phyloP scores from a whole-genome alignment of 2,113 vertebrate species.

The Corythaeola cristata region DNA sequence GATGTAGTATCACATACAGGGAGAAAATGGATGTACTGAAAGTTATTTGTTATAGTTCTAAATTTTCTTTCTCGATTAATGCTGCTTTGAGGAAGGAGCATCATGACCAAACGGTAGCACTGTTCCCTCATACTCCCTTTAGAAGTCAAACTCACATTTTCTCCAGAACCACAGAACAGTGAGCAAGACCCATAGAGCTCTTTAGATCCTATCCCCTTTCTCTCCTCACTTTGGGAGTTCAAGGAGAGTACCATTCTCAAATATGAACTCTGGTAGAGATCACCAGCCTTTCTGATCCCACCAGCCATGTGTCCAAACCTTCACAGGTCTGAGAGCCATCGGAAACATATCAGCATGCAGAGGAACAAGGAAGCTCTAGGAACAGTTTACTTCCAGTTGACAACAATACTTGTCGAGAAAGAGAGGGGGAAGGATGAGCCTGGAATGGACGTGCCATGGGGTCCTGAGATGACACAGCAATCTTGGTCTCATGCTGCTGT shows the following conservation, averaged over 20 bases:
- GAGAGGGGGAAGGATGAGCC: neutral
- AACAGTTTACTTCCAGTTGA: neutral
- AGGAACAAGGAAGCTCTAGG: neutral
- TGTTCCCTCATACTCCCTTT: neutral
- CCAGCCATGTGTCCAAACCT: neutral
- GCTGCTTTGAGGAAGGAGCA: neutral
- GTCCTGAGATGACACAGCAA: constrained; percentile 7
- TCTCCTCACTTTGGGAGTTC: neutral
- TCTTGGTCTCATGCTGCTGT: neutral
- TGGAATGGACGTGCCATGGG: neutral
- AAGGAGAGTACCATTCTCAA: neutral
- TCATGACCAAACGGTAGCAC: neutral
- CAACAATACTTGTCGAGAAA: neutral
- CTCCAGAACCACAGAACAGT: neutral
- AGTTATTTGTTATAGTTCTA: neutral
- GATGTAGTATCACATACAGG: neutral
- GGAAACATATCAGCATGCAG: neutral
- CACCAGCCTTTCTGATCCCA: neutral
- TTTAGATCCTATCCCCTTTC: neutral
- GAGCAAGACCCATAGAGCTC: neutral
- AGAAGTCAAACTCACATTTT: neutral
- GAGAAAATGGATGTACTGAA: neutral
- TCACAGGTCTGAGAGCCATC: neutral
- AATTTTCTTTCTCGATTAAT: neutral
- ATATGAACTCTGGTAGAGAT: neutral